Percentiles rank a stretch among this genome's conserved stretches.
Conservation (phyloP, 2,113 vertebrate species). For the Esox niger region DNA sequence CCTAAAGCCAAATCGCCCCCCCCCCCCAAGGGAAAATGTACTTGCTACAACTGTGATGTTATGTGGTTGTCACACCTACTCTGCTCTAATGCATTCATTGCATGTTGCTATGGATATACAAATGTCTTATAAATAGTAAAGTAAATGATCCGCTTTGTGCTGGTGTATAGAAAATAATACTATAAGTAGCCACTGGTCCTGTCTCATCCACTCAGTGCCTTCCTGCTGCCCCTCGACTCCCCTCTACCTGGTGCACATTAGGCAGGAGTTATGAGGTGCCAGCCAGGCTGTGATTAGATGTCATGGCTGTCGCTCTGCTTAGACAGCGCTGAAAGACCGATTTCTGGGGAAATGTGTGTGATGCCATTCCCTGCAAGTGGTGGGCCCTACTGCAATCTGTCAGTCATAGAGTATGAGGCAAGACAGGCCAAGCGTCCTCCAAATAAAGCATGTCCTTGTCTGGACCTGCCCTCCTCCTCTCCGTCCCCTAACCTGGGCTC, state of each 20-base stretch:
- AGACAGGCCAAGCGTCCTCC: slow-evolving; percentile 50
- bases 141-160: too few relatives aligned
- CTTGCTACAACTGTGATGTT: too few relatives aligned
- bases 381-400: slow-evolving; percentile 72
- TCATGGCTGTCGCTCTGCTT: slow-evolving; percentile 84
- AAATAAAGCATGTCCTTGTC: slow-evolving; percentile 63
- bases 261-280: slow-evolving; percentile 80
- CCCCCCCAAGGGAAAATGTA: too few relatives aligned
- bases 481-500: not conserved
- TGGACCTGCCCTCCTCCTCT: slow-evolving; percentile 25
- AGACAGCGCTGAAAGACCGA: slow-evolving; percentile 81
- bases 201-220: slow-evolving; percentile 32
- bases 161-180: slow-evolving; percentile 3
- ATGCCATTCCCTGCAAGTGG: slow-evolving; percentile 74
- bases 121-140: too few relatives aligned
- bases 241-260: slow-evolving; percentile 57
- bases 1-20: too few relatives aligned
- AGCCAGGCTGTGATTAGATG: slow-evolving; percentile 82
- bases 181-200: slow-evolving; percentile 60
- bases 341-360: slow-evolving; percentile 69
- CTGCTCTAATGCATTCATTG: too few relatives aligned
- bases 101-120: too few relatives aligned
- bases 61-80: too few relatives aligned
- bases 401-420: slow-evolving; percentile 65
- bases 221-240: slow-evolving; percentile 15